Percentiles rank a stretch among this genome's conserved stretches.
Conservation (phyloP, 1,140 invertebrate species). For the Eriosoma lanigerum region DNA sequence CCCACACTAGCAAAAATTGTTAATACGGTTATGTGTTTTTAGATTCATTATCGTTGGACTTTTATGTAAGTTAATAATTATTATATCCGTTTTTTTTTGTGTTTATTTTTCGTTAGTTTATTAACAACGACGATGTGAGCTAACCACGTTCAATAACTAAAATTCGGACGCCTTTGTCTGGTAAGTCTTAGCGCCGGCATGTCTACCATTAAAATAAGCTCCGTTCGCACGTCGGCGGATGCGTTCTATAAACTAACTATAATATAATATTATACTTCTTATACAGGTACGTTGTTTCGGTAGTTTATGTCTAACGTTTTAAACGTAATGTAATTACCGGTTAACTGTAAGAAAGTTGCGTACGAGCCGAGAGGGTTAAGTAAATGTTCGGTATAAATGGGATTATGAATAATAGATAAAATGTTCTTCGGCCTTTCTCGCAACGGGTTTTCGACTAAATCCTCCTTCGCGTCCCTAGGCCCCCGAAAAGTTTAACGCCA, state of each 20-base stretch:
- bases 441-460: conserved; percentile 4
- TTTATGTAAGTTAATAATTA: background rate
- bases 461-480: background rate
- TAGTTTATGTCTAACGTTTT: conserved; percentile 29
- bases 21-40: background rate
- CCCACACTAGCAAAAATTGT: background rate
- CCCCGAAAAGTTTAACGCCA: background rate
- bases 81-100: background rate
- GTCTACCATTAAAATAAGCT: background rate
- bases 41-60: background rate
- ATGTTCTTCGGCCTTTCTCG: background rate
- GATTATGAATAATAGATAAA: conserved; percentile 48
- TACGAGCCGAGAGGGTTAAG: conserved; percentile 21
- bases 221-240: background rate
- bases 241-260: background rate
- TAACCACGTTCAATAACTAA: background rate
- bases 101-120: too few species aligned
- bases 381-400: conserved; percentile 34
- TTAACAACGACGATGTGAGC: background rate
- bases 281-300: background rate
- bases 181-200: background rate
- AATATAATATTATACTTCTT: too few species aligned
- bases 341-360: conserved; percentile 26
- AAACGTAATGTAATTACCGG: conserved; percentile 28
- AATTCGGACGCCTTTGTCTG: background rate